phyloP scores from a whole-genome alignment of 1,140 invertebrate species.

The Eciton burchellii region DNA sequence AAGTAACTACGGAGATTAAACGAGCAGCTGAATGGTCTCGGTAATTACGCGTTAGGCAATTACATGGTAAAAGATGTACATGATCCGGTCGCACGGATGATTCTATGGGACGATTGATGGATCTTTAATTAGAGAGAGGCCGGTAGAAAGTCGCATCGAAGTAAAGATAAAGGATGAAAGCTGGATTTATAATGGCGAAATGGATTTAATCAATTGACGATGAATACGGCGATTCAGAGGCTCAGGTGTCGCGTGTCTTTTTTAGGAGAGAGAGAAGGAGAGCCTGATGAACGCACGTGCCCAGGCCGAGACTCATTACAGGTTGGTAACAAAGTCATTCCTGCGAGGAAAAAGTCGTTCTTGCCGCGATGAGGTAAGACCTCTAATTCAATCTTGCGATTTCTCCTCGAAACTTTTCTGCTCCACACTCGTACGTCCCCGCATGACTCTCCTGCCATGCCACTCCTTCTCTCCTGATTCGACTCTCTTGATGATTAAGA shows the following conservation, averaged over 20 bases:
- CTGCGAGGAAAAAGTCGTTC: slow-evolving; percentile 15
- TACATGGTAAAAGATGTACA: neutral
- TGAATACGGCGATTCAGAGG: slow-evolving; percentile 19
- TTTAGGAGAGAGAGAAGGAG: slow-evolving; percentile 83
- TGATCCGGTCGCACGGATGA: neutral
- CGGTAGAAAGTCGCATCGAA: slow-evolving; percentile 30
- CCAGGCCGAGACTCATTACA: slow-evolving; percentile 82
- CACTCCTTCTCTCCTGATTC: neutral
- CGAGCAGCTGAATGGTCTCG: neutral
- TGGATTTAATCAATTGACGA: slow-evolving; percentile 42
- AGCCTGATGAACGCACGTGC: slow-evolving; percentile 77
- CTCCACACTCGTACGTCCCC: neutral
- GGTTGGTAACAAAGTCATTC: slow-evolving; percentile 71
- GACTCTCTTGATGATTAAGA: neutral
- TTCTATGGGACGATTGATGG: neutral
- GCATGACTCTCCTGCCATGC: neutral
- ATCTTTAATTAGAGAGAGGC: slow-evolving; percentile 1
- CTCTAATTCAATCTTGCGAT: slow-evolving; percentile 46
- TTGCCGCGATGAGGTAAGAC: slow-evolving; percentile 23
- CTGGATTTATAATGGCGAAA: slow-evolving; percentile 2
- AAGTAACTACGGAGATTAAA: neutral
- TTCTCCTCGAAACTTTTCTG: slow-evolving; percentile 37
- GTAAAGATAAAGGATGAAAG: neutral
- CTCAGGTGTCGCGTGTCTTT: slow-evolving; percentile 54
- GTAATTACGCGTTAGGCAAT: slow-evolving; percentile 14